Conservation (phyloP, 2,888 invertebrate species). For the Ganaspis brasiliensis region DNA sequence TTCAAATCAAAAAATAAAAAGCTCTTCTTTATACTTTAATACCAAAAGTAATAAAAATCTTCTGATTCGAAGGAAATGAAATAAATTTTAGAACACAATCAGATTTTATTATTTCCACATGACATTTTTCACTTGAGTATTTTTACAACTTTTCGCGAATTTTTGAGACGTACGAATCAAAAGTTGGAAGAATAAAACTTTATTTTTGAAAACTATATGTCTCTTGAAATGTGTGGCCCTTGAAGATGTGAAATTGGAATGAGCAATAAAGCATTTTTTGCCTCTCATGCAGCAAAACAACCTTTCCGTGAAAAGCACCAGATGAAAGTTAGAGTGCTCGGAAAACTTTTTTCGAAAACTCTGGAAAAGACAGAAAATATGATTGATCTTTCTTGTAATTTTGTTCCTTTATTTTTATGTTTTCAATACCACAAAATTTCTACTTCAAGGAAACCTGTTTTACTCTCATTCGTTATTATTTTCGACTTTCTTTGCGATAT, state of each 20-base stretch:
- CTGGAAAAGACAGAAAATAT: slow-evolving; percentile 14
- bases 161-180: no score
- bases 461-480: no score
- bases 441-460: no score
- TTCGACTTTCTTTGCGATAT: no score
- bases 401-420: not conserved
- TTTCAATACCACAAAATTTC: not conserved
- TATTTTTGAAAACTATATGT: not conserved
- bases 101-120: no score
- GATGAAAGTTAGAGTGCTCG: slow-evolving; percentile 3
- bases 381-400: slow-evolving; percentile 11
- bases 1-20: no score
- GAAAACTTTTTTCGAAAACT: slow-evolving; percentile 11
- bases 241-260: not conserved
- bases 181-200: not conserved
- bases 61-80: no score
- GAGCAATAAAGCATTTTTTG: slow-evolving; percentile 14
- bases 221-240: not conserved
- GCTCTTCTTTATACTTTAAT: no score
- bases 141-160: no score
- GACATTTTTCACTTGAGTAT: no score
- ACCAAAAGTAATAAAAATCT: no score
- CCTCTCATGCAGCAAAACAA: not conserved
- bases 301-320: slow-evolving; percentile 1
- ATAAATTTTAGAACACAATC: no score